Percentiles rank a stretch among this genome's conserved stretches.
Conservation (phyloP, 37 sponge, comb jelly and placozoan genomes). For the Bolinopsis microptera region DNA sequence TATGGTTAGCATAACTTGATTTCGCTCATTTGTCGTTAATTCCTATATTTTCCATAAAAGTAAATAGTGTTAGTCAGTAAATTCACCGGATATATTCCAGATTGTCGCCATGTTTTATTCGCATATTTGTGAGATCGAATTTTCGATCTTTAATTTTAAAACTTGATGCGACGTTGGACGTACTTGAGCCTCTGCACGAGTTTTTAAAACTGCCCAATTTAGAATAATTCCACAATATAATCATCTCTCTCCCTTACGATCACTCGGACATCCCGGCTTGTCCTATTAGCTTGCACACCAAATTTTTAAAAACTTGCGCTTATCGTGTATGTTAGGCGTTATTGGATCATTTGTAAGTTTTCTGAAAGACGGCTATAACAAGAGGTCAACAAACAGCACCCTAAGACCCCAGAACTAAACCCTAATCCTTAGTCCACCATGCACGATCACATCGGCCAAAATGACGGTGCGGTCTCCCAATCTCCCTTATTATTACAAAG, state of each 20-base stretch:
- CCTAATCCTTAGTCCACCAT: no score
- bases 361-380: no score
- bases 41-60: not conserved
- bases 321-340: not conserved
- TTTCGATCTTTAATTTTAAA: not conserved
- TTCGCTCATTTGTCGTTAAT: not conserved
- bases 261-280: no score
- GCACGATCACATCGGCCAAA: no score
- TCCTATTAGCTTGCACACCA: no score
- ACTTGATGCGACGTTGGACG: not conserved
- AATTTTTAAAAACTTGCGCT: no score
- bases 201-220: not conserved
- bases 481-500: no score
- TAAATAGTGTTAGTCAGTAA: not conserved
- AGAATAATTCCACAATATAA: not conserved
- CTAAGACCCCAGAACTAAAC: no score
- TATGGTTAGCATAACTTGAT: not conserved
- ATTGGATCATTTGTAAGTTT: no score
- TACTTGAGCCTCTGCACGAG: not conserved
- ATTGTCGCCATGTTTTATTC: not conserved
- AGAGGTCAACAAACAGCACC: no score
- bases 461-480: no score
- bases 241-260: no score
- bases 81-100: not conserved
- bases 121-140: not conserved